Evolutionary conservation across 2,888 invertebrate genomes (phyloP).

Genomic region (Mantis religiosa): DNA sequence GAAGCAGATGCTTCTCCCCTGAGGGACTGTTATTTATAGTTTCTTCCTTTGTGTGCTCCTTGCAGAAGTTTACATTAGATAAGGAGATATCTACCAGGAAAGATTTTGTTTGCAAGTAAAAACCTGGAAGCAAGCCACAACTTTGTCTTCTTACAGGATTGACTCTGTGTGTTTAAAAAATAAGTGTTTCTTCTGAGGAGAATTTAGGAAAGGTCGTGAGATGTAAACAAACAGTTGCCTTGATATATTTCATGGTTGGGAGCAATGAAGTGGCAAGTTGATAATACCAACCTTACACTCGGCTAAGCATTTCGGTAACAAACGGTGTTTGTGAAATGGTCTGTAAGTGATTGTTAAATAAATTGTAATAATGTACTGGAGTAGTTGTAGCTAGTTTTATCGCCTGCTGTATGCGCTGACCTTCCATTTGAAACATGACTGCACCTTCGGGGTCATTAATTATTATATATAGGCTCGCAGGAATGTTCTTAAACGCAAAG

Average conservation of each 20-base stretch:
- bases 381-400: background rate
- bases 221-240: background rate
- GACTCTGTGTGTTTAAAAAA: background rate
- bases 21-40: background rate
- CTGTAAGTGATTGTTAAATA: background rate
- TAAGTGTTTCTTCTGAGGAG: background rate
- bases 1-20: too few relatives aligned
- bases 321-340: background rate
- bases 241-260: background rate
- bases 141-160: background rate
- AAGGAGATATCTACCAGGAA: background rate
- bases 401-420: background rate
- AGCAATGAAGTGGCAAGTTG: background rate
- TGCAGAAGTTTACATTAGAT: background rate
- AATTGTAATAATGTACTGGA: background rate
- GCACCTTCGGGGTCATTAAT: background rate
- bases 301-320: background rate
- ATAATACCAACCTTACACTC: background rate
- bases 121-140: background rate
- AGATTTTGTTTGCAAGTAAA: background rate
- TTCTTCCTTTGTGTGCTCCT: background rate
- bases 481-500: too few relatives aligned
- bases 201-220: background rate
- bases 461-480: too few relatives aligned
- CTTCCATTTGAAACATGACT: background rate